Evolutionary conservation across 1,140 invertebrate species (phyloP).

Genomic region (Tribolium madens): DNA sequence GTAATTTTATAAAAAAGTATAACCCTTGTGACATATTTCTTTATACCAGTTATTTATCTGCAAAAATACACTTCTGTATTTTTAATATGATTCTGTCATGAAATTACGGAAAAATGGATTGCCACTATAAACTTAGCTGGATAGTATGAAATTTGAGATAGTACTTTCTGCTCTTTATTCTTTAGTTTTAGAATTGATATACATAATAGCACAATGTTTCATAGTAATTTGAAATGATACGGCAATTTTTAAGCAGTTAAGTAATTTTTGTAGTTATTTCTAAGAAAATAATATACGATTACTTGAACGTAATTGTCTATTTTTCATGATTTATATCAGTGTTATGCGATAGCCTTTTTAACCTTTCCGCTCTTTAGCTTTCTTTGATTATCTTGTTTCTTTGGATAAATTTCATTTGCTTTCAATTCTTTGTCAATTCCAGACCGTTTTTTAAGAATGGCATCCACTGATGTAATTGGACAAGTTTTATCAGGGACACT

Average conservation of each 20-base stretch:
- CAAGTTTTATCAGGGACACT: slow-evolving; percentile 75
- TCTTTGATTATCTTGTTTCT: slow-evolving; percentile 1
- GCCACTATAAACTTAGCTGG: neutral
- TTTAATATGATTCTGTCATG: no score
- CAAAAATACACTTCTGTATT: no score
- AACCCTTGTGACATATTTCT: neutral
- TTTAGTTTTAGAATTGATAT: neutral
- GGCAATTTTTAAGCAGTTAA: neutral
- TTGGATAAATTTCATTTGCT: neutral
- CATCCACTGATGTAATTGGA: slow-evolving; percentile 59
- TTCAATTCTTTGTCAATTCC: neutral
- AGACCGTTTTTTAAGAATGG: slow-evolving; percentile 11
- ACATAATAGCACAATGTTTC: neutral
- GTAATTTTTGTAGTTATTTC: neutral
- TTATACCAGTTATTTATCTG: neutral
- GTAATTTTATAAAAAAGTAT: neutral
- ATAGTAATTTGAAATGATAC: neutral
- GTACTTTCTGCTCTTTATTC: neutral
- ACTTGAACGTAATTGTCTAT: neutral
- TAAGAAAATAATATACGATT: neutral
- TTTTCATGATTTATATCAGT: neutral
- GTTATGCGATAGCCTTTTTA: neutral
- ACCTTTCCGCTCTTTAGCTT: slow-evolving; percentile 16
- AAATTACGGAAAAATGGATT: neutral
- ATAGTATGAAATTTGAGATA: neutral